Percentiles rank a stretch among this genome's conserved stretches.
Conservation (phyloP, 23 tunicate genomes). For the Oikopleura dioica region DNA sequence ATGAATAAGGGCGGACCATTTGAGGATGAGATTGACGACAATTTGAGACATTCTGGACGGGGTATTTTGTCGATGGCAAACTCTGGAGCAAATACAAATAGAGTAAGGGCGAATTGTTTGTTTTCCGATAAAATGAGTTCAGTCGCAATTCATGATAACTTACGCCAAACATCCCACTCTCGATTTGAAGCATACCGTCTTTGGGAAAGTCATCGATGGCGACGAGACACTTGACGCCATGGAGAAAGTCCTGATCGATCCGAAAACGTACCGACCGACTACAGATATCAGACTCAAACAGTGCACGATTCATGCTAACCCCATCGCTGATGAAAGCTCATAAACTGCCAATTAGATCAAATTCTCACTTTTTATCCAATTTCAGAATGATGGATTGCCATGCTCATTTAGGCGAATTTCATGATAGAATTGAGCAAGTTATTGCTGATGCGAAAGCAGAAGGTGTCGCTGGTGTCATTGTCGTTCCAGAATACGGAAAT, state of each 20-base stretch:
- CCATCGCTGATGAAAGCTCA: conserved; percentile 51
- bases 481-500: background rate
- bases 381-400: background rate
- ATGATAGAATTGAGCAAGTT: background rate
- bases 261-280: conserved; percentile 49
- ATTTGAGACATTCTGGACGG: conserved; percentile 62
- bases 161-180: conserved; percentile 84
- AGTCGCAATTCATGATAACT: conserved; percentile 81
- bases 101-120: background rate
- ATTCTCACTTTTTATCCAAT: background rate
- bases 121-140: background rate
- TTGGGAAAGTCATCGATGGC: conserved; percentile 76
- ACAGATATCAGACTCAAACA: conserved; percentile 35
- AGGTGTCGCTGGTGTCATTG: background rate
- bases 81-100: conserved; percentile 93
- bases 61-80: conserved; percentile 98
- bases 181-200: conserved; percentile 75
- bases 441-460: background rate
- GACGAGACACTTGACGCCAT: conserved; percentile 36
- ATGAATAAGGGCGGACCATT: conserved; percentile 32
- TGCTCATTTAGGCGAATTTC: background rate
- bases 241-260: conserved; percentile 67
- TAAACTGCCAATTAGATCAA: too few species aligned
- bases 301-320: conserved; percentile 87
- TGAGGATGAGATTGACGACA: conserved; percentile 81